Conservation (phyloP, 2,888 invertebrate species). For the Cremastobaeus sp. region DNA sequence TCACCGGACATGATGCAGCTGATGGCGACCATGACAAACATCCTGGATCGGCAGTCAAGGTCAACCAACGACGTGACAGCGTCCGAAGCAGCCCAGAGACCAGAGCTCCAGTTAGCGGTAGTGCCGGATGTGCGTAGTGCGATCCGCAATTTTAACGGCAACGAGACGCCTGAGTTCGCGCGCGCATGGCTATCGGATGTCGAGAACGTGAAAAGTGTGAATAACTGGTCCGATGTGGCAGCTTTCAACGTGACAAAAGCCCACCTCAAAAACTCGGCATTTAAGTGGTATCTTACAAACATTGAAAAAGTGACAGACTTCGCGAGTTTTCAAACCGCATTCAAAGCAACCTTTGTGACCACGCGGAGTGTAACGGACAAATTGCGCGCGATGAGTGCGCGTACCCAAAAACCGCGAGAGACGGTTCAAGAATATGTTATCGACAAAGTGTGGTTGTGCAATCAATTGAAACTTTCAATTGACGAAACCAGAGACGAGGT, state of each 20-base stretch:
- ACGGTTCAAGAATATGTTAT: conserved; percentile 31
- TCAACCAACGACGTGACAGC: no score
- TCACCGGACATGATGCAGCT: no score
- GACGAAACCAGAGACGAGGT: conserved; percentile 23
- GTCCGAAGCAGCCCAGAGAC: no score
- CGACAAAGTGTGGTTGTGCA: conserved; percentile 30
- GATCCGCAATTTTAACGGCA: conserved; percentile 25
- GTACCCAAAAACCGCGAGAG: conserved; percentile 13
- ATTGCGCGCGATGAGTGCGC: conserved; percentile 15
- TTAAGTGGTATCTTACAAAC: not conserved
- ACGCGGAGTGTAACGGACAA: conserved; percentile 7
- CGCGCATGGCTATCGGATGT: no score
- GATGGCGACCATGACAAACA: no score
- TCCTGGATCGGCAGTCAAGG: no score
- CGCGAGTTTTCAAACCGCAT: not conserved
- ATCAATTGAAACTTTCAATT: conserved; percentile 6
- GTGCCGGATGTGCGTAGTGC: no score
- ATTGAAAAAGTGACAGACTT: not conserved
- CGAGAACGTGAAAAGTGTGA: no score
- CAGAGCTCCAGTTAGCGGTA: not conserved
- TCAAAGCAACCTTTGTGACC: not conserved
- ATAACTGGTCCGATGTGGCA: conserved; percentile 19
- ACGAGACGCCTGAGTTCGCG: conserved; percentile 40
- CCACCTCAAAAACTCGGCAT: conserved; percentile 6
- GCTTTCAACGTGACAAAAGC: conserved; percentile 20